A percentile compares a stretch with the other conserved stretches of the same genome.
Conservation (phyloP, 1,140 invertebrate genomes). For the Ganaspis sp. region DNA sequence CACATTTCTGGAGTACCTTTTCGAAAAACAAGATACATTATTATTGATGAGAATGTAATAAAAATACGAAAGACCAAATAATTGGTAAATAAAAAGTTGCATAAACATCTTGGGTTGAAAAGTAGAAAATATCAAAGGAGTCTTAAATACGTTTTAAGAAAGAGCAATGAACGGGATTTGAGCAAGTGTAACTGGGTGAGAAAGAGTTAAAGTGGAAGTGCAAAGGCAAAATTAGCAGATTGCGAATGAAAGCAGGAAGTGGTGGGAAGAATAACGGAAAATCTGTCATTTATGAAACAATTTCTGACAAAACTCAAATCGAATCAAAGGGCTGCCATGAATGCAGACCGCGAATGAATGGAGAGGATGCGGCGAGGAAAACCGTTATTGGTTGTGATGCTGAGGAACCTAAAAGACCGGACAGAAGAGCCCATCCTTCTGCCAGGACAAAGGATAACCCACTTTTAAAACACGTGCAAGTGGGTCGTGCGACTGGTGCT, state of each 20-base stretch:
- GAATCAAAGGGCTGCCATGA: slow-evolving; percentile 14
- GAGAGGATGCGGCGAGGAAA: slow-evolving; percentile 35
- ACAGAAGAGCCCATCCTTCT: slow-evolving; percentile 40
- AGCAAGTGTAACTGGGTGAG: no score
- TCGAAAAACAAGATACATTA: no score
- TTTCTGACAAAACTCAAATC: not conserved
- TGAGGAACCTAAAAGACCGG: slow-evolving; percentile 52
- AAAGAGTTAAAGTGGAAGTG: no score
- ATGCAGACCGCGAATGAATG: slow-evolving; percentile 37
- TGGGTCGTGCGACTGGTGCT: slow-evolving; percentile 44
- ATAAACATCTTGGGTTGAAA: no score
- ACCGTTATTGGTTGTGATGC: slow-evolving; percentile 47
- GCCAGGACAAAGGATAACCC: slow-evolving; percentile 58
- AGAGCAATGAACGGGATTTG: no score
- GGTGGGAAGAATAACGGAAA: not conserved
- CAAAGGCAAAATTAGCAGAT: not conserved
- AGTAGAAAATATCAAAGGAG: no score
- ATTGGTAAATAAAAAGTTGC: no score
- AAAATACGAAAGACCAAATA: no score
- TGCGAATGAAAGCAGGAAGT: not conserved
- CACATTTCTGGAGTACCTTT: no score
- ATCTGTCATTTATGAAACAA: slow-evolving; percentile 1
- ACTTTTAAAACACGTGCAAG: slow-evolving; percentile 51
- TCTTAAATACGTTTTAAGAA: no score
- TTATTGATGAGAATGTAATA: no score